Evolutionary conservation across 2,113 vertebrate species (phyloP).

Genomic region (Hippopotamus amphibius): DNA sequence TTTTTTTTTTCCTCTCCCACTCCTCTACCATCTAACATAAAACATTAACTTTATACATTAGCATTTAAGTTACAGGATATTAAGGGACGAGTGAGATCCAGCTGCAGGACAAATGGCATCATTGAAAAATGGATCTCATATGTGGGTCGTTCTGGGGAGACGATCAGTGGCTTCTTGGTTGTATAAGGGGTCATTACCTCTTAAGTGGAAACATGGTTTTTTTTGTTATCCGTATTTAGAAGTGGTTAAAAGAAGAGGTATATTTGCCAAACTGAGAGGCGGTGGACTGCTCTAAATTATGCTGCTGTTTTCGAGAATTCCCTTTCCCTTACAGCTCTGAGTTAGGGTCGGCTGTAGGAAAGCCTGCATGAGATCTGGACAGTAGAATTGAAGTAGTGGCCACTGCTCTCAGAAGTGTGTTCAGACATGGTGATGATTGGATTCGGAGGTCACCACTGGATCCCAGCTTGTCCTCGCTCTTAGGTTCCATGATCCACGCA

Average conservation of each 20-base stretch:
- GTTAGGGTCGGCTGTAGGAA: neutral
- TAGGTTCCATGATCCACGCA: neutral
- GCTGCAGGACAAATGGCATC: neutral
- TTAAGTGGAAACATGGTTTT: neutral
- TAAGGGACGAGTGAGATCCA: neutral
- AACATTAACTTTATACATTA: neutral
- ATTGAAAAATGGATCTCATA: neutral
- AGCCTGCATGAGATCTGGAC: neutral
- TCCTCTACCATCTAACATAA: neutral
- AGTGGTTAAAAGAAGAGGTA: neutral
- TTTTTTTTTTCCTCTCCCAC: neutral
- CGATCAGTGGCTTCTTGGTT: neutral
- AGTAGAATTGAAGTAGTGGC: neutral
- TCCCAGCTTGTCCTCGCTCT: neutral
- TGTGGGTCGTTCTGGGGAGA: neutral
- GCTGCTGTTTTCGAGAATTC: neutral
- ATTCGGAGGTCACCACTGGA: neutral
- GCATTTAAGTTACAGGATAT: slow-evolving; percentile 10
- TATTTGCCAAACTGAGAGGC: neutral
- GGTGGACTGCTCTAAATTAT: neutral
- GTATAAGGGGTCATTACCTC: neutral
- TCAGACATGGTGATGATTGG: neutral
- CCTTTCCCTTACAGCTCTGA: neutral
- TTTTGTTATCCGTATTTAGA: neutral
- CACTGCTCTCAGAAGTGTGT: neutral